Evolutionary conservation across 2,797 vertebrate species (phyloP).

Genomic region (Presbytis comata): DNA sequence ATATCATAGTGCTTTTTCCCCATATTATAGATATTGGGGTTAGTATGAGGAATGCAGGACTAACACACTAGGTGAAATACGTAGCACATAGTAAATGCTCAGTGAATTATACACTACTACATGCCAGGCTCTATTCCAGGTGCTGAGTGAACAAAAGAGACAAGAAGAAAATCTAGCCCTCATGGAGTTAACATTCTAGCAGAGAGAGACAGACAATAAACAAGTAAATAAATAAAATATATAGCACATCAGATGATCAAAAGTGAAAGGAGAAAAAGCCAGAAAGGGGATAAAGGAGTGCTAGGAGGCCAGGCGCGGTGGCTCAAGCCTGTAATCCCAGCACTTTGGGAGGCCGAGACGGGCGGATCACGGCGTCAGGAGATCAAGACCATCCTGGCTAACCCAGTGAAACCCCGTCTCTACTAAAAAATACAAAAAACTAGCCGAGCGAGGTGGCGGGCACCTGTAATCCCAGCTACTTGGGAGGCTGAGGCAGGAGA

Average conservation of each 20-base stretch:
- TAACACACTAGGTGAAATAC: neutral
- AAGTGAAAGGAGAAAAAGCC: neutral
- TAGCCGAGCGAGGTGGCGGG: too few relatives aligned
- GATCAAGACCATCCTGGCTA: too few relatives aligned
- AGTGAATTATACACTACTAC: neutral
- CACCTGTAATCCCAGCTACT: too few relatives aligned
- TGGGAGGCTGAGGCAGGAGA: too few relatives aligned
- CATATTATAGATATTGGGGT: neutral
- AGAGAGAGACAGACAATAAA: neutral
- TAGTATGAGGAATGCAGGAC: neutral
- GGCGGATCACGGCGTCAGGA: too few relatives aligned
- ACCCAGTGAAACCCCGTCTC: too few relatives aligned
- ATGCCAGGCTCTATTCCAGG: neutral
- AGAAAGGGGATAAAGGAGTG: neutral
- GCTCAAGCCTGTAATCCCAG: too few relatives aligned
- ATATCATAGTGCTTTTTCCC: rapidly evolving
- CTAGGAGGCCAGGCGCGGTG: too few relatives aligned
- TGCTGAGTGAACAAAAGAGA: neutral
- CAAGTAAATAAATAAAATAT: neutral
- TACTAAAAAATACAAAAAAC: too few relatives aligned
- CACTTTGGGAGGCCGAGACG: too few relatives aligned
- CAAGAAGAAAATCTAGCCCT: neutral
- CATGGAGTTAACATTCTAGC: neutral
- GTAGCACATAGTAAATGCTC: neutral
- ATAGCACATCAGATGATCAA: neutral